phyloP scores from a whole-genome alignment of 1,140 invertebrate genomes.

The Drosophila santomea region DNA sequence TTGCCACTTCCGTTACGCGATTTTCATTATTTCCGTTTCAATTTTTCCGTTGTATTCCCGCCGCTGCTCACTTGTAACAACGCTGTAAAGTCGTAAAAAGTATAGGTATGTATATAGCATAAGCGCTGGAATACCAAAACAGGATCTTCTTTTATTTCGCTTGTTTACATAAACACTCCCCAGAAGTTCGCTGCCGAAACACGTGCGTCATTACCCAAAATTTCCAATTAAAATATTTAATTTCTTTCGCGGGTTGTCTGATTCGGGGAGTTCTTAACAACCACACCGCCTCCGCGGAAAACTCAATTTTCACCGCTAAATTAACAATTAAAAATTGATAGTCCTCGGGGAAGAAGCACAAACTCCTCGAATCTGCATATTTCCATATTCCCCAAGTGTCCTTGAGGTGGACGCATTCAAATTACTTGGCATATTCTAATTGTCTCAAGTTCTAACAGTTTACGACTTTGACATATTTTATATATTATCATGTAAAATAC shows the following conservation, averaged over 20 bases:
- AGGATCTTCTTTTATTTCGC: constrained; percentile 43
- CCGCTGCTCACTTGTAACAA: constrained; percentile 75
- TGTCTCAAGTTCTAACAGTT: constrained; percentile 4
- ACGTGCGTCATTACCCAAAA: constrained; percentile 72
- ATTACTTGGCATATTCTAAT: constrained; percentile 59
- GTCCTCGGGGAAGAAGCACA: constrained; percentile 44
- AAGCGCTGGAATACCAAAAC: constrained; percentile 42
- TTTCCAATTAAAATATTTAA: constrained; percentile 84
- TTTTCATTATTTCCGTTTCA: constrained; percentile 83
- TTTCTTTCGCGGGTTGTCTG: constrained; percentile 76
- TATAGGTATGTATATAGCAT: constrained; percentile 34
- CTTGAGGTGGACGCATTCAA: constrained; percentile 49
- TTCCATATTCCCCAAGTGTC: constrained; percentile 27
- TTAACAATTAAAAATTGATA: constrained; percentile 84
- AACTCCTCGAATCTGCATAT: constrained; percentile 35
- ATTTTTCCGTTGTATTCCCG: constrained; percentile 70
- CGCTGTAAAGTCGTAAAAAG: constrained; percentile 79
- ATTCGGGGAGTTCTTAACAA: constrained; percentile 39
- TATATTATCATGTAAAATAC: too few relatives aligned
- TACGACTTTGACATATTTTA: background rate
- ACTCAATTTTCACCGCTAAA: constrained; percentile 77
- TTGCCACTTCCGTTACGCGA: constrained; percentile 82
- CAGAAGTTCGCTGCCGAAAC: background rate
- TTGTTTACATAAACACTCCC: constrained; percentile 60
- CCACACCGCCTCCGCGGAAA: constrained; percentile 28